These are phyloP conservation scores for Dyspetes luteomarginatus DNA, from an alignment of 2,888 invertebrate species.

Conservation along the genomic window DNA sequence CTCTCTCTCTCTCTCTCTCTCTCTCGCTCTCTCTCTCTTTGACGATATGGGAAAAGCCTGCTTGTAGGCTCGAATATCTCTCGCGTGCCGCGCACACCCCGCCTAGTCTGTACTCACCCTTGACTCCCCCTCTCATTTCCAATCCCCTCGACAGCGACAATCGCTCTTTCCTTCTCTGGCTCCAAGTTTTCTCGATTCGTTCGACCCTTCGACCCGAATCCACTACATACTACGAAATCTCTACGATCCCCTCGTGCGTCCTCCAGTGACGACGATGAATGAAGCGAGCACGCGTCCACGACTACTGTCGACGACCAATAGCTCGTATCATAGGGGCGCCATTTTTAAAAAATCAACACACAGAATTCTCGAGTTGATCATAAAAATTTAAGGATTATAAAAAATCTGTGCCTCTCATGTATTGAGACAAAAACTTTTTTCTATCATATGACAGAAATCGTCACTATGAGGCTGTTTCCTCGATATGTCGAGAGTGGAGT, in stretches of 20 bases:
- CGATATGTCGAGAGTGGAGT: too few species aligned
- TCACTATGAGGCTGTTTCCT: too few species aligned
- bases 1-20: too few species aligned
- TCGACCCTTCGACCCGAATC: slow-evolving; percentile 52
- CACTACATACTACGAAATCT: slow-evolving; percentile 22
- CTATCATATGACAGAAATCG: too few species aligned
- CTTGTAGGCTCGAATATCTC: slow-evolving; percentile 14
- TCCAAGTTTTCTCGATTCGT: slow-evolving; percentile 37
- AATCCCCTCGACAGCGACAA: slow-evolving; percentile 8
- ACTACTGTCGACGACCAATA: slow-evolving; percentile 36
- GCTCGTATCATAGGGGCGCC: slow-evolving; percentile 36
- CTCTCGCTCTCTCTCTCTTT: too few species aligned
- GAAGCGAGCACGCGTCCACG: slow-evolving; percentile 32
- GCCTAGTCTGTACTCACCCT: slow-evolving; percentile 7
- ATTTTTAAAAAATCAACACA: slow-evolving; percentile 28
- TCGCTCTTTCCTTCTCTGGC: slow-evolving; percentile 29
- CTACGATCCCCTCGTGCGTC: neutral
- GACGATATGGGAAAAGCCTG: too few species aligned
- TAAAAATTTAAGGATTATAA: too few species aligned
- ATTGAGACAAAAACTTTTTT: too few species aligned
- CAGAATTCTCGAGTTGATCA: neutral
- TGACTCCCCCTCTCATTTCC: slow-evolving; percentile 19
- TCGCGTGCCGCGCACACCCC: slow-evolving; percentile 49
- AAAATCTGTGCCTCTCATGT: too few species aligned
- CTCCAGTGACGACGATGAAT: slow-evolving; percentile 25